Evolutionary conservation across 2,888 invertebrate genomes (phyloP).

Genomic region (Brachypterus glaber): DNA sequence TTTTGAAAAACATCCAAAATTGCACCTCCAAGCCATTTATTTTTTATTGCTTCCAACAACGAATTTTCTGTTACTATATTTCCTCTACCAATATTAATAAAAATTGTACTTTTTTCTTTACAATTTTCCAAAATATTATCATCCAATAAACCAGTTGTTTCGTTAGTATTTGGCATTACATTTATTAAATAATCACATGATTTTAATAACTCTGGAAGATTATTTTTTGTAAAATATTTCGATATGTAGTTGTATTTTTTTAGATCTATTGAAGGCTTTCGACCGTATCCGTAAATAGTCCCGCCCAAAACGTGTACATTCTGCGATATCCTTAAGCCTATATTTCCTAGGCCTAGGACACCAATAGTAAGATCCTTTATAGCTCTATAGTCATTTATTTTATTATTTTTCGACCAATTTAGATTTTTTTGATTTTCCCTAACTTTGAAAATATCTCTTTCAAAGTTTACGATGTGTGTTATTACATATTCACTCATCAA

Average conservation of each 20-base stretch:
- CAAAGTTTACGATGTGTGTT: constrained; percentile 42
- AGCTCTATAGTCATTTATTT: constrained; percentile 34
- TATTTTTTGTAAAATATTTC: constrained; percentile 32
- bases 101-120: constrained; percentile 39
- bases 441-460: constrained; percentile 38
- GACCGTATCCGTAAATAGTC: constrained; percentile 28
- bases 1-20: constrained; percentile 48
- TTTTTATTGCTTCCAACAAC: constrained; percentile 43
- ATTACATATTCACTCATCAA: constrained; percentile 46
- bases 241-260: constrained; percentile 20
- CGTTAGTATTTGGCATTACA: constrained; percentile 44
- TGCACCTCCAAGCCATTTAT: constrained; percentile 46
- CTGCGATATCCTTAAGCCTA: constrained; percentile 43
- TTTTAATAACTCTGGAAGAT: constrained; percentile 35
- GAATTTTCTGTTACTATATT: constrained; percentile 44
- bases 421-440: constrained; percentile 34
- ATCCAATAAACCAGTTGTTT: constrained; percentile 43
- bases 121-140: constrained; percentile 42
- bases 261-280: constrained; percentile 17
- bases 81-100: constrained; percentile 53
- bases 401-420: constrained; percentile 34
- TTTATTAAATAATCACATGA: constrained; percentile 48
- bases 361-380: constrained; percentile 44
- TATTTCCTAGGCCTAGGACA: constrained; percentile 46
- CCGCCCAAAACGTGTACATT: constrained; percentile 42